These are phyloP conservation scores for Lochmaea crataegi DNA, from an alignment of 2,888 invertebrate species.

Conservation along the genomic window DNA sequence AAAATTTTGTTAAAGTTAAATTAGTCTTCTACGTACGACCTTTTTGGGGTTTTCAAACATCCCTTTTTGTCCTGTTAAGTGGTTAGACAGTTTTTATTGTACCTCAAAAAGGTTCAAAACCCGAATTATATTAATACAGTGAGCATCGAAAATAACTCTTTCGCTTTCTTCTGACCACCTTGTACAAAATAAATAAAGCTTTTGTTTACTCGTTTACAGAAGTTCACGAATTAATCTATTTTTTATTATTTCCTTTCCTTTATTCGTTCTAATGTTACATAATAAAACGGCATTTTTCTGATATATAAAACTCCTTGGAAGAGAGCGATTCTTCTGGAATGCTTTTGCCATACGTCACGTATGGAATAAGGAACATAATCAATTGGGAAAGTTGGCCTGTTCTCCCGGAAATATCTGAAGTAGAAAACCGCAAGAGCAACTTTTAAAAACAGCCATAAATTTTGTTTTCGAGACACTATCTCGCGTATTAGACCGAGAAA, in stretches of 20 bases:
- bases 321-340: constrained; percentile 14
- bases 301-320: constrained; percentile 13
- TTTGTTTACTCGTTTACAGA: background rate
- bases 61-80: no score
- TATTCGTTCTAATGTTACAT: background rate
- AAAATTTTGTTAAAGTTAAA: no score
- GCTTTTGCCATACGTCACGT: constrained; percentile 22
- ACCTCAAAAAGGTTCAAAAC: no score
- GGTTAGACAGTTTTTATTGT: no score
- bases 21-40: no score
- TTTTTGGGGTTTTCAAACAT: no score
- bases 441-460: constrained; percentile 44
- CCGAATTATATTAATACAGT: no score
- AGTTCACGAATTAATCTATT: background rate
- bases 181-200: no score
- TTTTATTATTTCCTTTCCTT: background rate
- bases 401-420: constrained; percentile 29
- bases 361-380: constrained; percentile 29
- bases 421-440: constrained; percentile 42
- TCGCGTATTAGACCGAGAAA: constrained; percentile 43
- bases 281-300: constrained; percentile 7
- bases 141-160: no score
- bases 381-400: constrained; percentile 27
- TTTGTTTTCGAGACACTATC: constrained; percentile 42
- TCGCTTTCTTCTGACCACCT: no score